Evolutionary conservation across 2,113 vertebrate genomes (phyloP).

Genomic region (Enhydra lutris): DNA sequence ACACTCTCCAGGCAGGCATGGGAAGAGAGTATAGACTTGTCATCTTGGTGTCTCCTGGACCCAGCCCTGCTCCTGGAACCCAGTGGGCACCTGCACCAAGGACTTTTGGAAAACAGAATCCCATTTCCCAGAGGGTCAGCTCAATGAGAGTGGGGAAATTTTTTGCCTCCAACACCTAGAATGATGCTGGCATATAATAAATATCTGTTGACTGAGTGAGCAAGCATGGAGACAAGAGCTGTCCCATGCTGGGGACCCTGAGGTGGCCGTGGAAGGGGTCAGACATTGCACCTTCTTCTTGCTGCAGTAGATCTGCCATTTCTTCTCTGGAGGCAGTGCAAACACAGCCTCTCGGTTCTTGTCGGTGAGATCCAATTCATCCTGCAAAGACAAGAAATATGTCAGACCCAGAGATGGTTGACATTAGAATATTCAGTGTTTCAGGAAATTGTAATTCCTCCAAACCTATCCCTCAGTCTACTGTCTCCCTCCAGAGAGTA

Average conservation of each 20-base stretch:
- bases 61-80: neutral
- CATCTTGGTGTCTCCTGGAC: neutral
- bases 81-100: neutral
- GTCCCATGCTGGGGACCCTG: rapidly evolving
- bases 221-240: neutral
- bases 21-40: neutral
- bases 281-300: conserved; percentile 92
- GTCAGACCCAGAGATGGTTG: neutral
- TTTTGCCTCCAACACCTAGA: neutral
- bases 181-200: neutral
- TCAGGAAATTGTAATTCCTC: neutral
- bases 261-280: rapidly evolving
- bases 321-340: conserved; percentile 96
- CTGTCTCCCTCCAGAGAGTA: neutral
- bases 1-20: rapidly evolving
- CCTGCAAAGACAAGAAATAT: conserved; percentile 80
- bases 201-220: neutral
- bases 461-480: neutral
- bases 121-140: neutral
- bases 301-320: conserved; percentile 99
- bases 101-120: neutral
- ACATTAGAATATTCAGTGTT: neutral
- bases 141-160: neutral
- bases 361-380: conserved; percentile 97
- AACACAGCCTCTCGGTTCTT: conserved; percentile 99